Evolutionary conservation across 2,113 vertebrate species (phyloP).

Genomic region (Leptosomus discolor): DNA sequence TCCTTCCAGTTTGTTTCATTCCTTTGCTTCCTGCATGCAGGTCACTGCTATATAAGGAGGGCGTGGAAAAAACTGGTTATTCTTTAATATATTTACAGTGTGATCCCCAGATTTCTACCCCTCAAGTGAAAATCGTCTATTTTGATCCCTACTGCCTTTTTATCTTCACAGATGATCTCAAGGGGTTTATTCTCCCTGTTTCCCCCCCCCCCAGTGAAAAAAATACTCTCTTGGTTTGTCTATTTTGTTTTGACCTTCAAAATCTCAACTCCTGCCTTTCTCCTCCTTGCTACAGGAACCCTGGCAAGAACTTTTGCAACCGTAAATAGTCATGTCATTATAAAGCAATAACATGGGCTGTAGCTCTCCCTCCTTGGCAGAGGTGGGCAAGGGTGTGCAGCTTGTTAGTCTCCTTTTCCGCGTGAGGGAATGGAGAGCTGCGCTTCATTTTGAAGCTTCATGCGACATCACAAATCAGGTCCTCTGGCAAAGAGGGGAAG

Average conservation of each 20-base stretch:
- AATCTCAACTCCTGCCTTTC: background rate
- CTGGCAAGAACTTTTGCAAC: background rate
- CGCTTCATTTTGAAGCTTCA: background rate
- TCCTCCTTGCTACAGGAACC: background rate
- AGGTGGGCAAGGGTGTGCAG: background rate
- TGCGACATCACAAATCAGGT: background rate
- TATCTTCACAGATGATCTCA: background rate
- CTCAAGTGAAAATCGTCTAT: background rate
- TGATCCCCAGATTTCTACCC: background rate
- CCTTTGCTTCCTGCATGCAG: background rate
- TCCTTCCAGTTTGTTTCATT: background rate
- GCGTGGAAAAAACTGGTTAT: background rate
- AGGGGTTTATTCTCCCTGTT: background rate
- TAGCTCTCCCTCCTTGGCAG: background rate
- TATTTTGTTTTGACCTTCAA: slow-evolving; percentile 1
- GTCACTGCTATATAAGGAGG: background rate
- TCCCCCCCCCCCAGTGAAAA: background rate
- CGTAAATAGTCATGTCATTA: background rate
- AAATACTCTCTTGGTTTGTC: background rate
- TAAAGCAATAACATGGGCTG: background rate
- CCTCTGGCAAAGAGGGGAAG: slow-evolving; percentile 16
- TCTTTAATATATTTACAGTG: background rate
- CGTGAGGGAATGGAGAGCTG: background rate
- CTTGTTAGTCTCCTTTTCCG: background rate
- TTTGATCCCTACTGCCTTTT: background rate